Percentiles rank a stretch among this genome's conserved stretches.
phyloP scores from a whole-genome alignment of 2,888 invertebrate species.

The Clivina fossor region DNA sequence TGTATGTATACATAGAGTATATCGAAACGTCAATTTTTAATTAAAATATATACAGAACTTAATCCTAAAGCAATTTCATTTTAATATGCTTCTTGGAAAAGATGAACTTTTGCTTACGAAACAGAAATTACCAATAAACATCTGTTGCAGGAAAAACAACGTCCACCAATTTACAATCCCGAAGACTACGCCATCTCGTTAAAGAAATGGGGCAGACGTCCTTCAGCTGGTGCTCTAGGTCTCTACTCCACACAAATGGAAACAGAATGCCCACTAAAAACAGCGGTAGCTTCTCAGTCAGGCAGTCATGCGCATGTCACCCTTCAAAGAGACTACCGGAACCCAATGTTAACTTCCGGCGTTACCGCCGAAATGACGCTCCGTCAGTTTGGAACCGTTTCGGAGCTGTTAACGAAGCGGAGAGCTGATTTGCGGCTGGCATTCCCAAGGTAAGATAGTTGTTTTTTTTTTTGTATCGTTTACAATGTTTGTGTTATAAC shows the following conservation, averaged over 20 bases:
- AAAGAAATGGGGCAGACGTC: conserved; percentile 76
- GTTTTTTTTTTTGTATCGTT: too few species aligned
- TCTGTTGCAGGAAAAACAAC: conserved; percentile 69
- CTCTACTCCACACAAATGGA: conserved; percentile 44
- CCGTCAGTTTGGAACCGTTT: conserved; percentile 82
- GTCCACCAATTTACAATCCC: conserved; percentile 87
- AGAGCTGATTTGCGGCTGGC: conserved; percentile 83
- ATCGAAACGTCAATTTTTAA: too few species aligned
- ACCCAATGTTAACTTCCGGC: conserved; percentile 66
- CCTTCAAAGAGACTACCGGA: conserved; percentile 56
- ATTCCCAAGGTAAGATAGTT: conserved; percentile 85
- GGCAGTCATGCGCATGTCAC: background rate
- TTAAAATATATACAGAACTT: too few species aligned
- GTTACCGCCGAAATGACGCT: conserved; percentile 82
- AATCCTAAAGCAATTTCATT: too few species aligned
- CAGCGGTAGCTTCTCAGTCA: conserved; percentile 39
- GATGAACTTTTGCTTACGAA: too few species aligned
- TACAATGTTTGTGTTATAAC: too few species aligned
- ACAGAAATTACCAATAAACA: too few species aligned
- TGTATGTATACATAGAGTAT: too few species aligned
- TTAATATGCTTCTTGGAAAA: too few species aligned
- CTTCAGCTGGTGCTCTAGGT: conserved; percentile 51
- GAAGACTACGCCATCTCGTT: conserved; percentile 83
- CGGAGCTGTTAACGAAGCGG: conserved; percentile 83
- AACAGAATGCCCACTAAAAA: conserved; percentile 41